Evolutionary conservation across 2,888 invertebrate species (phyloP).

Genomic region (Euproctis similis): DNA sequence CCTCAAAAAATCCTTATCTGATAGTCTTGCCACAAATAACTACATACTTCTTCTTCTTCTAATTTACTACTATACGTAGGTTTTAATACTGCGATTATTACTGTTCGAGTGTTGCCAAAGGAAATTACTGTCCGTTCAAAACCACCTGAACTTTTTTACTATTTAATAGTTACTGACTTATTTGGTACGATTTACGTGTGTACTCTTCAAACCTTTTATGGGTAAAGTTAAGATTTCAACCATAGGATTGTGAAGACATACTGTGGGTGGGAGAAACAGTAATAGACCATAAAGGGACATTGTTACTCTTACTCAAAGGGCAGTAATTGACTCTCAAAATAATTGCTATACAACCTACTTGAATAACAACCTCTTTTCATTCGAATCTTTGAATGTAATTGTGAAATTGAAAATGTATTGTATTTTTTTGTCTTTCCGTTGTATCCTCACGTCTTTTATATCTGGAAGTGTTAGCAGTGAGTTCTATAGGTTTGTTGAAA

Average conservation of each 20-base stretch:
- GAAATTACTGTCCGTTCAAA: constrained; percentile 54
- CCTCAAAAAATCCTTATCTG: constrained; percentile 56
- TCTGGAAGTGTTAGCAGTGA: too few species aligned
- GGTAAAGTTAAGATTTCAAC: constrained; percentile 8
- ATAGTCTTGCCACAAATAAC: constrained; percentile 65
- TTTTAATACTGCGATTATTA: constrained; percentile 68
- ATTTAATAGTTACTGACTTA: constrained; percentile 23
- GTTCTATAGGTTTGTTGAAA: too few species aligned
- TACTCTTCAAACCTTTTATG: constrained; percentile 18
- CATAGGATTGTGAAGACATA: constrained; percentile 6
- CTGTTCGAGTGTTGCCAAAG: constrained; percentile 61
- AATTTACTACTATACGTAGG: constrained; percentile 71
- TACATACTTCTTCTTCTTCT: too few species aligned
- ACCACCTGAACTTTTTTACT: constrained; percentile 44
- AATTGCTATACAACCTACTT: too few species aligned
- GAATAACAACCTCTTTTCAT: too few species aligned
- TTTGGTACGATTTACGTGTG: constrained; percentile 15
- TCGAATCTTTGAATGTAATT: too few species aligned
- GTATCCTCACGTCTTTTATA: too few species aligned
- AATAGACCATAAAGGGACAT: constrained; percentile 3
- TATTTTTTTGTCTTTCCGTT: too few species aligned
- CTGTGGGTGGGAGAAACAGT: constrained; percentile 8
- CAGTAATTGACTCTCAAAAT: constrained; percentile 2
- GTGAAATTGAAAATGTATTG: too few species aligned
- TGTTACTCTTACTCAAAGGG: constrained; percentile 1